These are phyloP conservation scores for Valencia hispanica DNA, from an alignment of 2,797 vertebrate genomes.

Conservation along the genomic window DNA sequence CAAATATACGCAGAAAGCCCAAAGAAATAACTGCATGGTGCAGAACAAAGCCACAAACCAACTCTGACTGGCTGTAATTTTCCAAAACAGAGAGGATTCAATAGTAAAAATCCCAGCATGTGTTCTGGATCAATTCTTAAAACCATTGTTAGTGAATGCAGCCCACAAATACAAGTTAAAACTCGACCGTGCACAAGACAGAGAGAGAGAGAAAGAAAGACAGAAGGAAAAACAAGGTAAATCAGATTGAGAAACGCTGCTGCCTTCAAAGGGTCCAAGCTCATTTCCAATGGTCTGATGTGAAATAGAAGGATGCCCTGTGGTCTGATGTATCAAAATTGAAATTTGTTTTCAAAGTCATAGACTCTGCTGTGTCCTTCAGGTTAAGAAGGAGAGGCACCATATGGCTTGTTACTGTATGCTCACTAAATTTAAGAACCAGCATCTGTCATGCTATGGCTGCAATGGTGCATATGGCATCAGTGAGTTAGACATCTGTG, in stretches of 20 bases:
- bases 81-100: conserved; percentile 11
- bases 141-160: background rate
- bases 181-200: background rate
- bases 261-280: background rate
- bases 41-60: conserved; percentile 9
- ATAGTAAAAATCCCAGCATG: conserved; percentile 2
- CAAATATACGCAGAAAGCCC: background rate
- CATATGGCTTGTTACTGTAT: conserved; percentile 7
- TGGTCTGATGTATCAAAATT: conserved; percentile 5
- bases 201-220: background rate
- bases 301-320: background rate
- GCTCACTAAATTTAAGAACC: background rate
- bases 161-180: conserved; percentile 9
- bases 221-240: background rate
- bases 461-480: conserved; percentile 3
- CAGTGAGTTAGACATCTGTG: conserved; percentile 3
- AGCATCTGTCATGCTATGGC: conserved; percentile 3
- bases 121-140: conserved; percentile 4
- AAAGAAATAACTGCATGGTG: background rate
- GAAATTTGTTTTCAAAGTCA: conserved; percentile 8
- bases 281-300: conserved; percentile 4
- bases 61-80: conserved; percentile 6
- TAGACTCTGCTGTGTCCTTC: conserved; percentile 4
- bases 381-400: conserved; percentile 1
- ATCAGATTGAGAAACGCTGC: background rate